phyloP scores from a whole-genome alignment of 1,140 invertebrate species.

The Oedothorax gibbosus region DNA sequence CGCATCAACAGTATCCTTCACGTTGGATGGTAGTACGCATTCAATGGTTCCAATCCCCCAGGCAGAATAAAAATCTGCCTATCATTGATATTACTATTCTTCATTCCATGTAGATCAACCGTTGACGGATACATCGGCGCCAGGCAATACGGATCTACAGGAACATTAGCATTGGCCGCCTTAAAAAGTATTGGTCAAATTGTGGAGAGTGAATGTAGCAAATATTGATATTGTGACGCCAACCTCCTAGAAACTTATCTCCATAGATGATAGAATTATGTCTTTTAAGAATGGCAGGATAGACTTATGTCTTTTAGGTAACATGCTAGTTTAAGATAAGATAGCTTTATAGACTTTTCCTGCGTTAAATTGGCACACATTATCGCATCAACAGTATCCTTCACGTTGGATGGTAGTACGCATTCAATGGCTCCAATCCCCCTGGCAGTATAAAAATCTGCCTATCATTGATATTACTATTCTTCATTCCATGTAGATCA shows the following conservation, averaged over 20 bases:
- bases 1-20: background rate
- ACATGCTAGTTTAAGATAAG: too few species aligned
- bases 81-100: background rate
- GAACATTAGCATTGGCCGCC: conserved; percentile 23
- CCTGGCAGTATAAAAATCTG: conserved; percentile 23
- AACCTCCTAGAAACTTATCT: background rate
- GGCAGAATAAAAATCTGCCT: conserved; percentile 2
- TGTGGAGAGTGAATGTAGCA: background rate
- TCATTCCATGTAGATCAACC: background rate
- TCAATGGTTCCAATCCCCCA: conserved; percentile 20
- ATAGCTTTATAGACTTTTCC: too few species aligned
- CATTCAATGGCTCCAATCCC: conserved; percentile 8
- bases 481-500: background rate
- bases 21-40: background rate
- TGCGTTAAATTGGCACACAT: background rate
- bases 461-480: background rate
- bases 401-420: background rate
- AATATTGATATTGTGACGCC: background rate
- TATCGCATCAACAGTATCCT: background rate
- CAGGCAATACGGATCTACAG: conserved; percentile 8
- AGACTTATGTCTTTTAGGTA: too few species aligned
- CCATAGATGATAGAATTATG: too few species aligned
- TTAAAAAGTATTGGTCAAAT: conserved; percentile 21
- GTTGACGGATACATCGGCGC: conserved; percentile 12
- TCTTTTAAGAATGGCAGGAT: too few species aligned